Percentiles rank a stretch among this genome's conserved stretches.
Conservation (phyloP, 2,113 vertebrate genomes). For the Callorhinus ursinus region DNA sequence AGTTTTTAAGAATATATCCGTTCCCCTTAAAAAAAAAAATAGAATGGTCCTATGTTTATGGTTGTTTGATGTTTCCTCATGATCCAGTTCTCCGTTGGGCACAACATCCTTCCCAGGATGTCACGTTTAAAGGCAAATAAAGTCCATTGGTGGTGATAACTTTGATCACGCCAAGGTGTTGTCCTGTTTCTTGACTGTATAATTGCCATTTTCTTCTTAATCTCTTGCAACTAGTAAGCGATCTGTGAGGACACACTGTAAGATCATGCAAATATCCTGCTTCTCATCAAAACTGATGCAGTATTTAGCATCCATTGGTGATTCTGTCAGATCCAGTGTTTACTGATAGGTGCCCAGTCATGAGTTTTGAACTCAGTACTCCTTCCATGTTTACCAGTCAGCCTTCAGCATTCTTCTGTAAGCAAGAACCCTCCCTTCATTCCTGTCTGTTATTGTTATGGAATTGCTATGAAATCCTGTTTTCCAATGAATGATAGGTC, state of each 20-base stretch:
- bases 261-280: not conserved
- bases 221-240: not conserved
- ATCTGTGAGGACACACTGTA: not conserved
- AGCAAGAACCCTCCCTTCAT: not conserved
- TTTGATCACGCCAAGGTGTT: not conserved
- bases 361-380: not conserved
- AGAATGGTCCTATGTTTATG: not conserved
- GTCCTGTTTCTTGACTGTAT: not conserved
- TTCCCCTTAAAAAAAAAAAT: not conserved
- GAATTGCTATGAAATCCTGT: not conserved
- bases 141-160: not conserved
- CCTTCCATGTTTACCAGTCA: not conserved
- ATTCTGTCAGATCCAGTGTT: not conserved
- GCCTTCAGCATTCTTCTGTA: not conserved
- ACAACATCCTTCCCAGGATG: not conserved
- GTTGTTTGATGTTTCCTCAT: not conserved
- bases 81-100: not conserved
- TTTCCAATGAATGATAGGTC: not conserved
- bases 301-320: not conserved
- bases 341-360: not conserved
- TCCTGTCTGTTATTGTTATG: not conserved
- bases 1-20: not conserved
- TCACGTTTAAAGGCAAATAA: not conserved
- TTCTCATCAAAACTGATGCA: not conserved
- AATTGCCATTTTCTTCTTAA: not conserved